Conservation (phyloP, 1,140 invertebrate species). For the Orchesella cincta region DNA sequence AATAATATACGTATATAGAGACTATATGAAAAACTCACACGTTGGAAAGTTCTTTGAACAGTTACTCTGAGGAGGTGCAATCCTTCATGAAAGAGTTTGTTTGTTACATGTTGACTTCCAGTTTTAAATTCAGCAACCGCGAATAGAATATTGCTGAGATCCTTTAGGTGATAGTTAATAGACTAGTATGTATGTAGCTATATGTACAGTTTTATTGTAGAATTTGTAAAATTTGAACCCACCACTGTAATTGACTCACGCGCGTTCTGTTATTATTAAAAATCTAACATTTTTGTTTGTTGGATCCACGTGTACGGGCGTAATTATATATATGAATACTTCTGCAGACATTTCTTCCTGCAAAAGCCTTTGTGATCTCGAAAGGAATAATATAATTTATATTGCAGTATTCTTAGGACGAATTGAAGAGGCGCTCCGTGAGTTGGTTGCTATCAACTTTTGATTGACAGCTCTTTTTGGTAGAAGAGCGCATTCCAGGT, state of each 20-base stretch:
- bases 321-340: neutral
- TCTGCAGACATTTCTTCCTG: conserved; percentile 8
- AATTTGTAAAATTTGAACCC: conserved; percentile 21
- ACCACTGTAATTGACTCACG: neutral
- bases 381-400: conserved; percentile 26
- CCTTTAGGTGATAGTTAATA: conserved; percentile 1
- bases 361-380: conserved; percentile 11
- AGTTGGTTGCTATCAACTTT: neutral
- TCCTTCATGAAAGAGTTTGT: too few relatives aligned
- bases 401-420: conserved; percentile 23
- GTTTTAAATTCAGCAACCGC: neutral
- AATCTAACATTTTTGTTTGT: too few relatives aligned
- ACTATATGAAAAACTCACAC: too few relatives aligned
- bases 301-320: too few relatives aligned
- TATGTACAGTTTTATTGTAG: conserved; percentile 11
- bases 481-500: conserved; percentile 23
- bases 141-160: too few relatives aligned
- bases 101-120: too few relatives aligned
- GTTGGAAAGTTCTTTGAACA: too few relatives aligned
- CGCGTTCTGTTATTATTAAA: neutral
- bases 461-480: neutral
- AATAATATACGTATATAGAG: conserved; percentile 16
- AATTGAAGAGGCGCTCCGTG: neutral
- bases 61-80: too few relatives aligned
- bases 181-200: neutral